Percentiles rank a stretch among this genome's conserved stretches.
Conservation (phyloP, 2,888 invertebrate species). For the Lamproptera curius region DNA sequence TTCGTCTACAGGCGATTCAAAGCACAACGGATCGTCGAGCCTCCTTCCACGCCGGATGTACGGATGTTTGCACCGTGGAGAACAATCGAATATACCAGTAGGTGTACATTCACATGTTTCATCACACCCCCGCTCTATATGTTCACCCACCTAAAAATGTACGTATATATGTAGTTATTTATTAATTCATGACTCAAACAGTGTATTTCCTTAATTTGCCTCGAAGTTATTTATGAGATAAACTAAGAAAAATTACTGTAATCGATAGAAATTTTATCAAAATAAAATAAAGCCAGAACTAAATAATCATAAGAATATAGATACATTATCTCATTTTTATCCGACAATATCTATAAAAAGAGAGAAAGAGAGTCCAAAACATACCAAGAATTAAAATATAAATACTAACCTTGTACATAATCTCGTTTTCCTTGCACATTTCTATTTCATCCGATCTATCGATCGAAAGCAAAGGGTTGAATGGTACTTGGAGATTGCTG, state of each 20-base stretch:
- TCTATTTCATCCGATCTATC: slow-evolving; percentile 55
- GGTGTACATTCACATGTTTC: slow-evolving; percentile 84
- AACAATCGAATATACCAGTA: slow-evolving; percentile 84
- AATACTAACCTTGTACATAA: slow-evolving; percentile 67
- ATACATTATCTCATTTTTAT: too few relatives aligned
- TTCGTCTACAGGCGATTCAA: slow-evolving; percentile 82
- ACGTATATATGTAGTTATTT: too few relatives aligned
- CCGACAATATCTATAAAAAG: too few relatives aligned
- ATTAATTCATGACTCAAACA: too few relatives aligned
- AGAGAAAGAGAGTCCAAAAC: too few relatives aligned
- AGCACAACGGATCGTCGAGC: slow-evolving; percentile 84
- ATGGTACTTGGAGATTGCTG: slow-evolving; percentile 60
- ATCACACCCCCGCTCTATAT: slow-evolving; percentile 85
- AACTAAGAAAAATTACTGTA: too few relatives aligned
- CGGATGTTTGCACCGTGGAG: slow-evolving; percentile 84
- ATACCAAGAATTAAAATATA: too few relatives aligned
- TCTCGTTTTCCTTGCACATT: slow-evolving; percentile 66
- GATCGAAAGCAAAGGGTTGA: slow-evolving; percentile 47
- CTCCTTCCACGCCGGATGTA: slow-evolving; percentile 83
- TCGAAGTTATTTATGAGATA: too few relatives aligned
- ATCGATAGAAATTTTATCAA: too few relatives aligned
- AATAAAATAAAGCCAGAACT: too few relatives aligned
- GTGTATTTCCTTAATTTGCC: too few relatives aligned
- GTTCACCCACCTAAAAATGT: slow-evolving; percentile 81
- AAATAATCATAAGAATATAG: too few relatives aligned